Evolutionary conservation across 2,113 vertebrate genomes (phyloP).

Genomic region (Amblyornis subalaris): DNA sequence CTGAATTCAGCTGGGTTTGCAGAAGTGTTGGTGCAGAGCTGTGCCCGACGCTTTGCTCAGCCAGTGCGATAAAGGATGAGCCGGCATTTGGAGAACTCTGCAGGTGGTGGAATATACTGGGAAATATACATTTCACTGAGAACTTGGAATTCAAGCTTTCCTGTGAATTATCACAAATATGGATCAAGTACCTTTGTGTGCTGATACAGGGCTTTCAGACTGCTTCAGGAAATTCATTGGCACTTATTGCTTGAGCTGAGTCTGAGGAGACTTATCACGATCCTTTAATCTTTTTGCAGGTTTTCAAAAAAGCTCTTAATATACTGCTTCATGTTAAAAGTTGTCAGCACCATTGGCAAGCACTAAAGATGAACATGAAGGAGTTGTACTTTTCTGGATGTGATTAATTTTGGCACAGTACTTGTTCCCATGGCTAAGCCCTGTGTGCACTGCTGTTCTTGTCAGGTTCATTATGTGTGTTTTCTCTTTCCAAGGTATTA

Average conservation of each 20-base stretch:
- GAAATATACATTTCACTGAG: background rate
- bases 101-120: background rate
- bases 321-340: background rate
- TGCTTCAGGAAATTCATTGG: background rate
- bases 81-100: background rate
- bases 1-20: background rate
- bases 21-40: background rate
- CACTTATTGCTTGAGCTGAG: background rate
- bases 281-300: background rate
- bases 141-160: background rate
- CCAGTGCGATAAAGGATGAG: background rate
- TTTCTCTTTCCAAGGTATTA: constrained; percentile 24
- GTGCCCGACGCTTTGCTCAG: background rate
- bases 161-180: background rate
- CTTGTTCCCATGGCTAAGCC: constrained; percentile 16
- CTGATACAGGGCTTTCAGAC: background rate
- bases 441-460: constrained; percentile 35
- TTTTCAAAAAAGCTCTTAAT: background rate
- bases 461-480: constrained; percentile 5
- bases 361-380: background rate
- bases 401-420: constrained; percentile 3
- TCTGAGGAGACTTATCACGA: background rate
- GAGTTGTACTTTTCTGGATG: constrained; percentile 4
- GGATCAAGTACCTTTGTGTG: background rate
- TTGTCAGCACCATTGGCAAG: constrained; percentile 1